A percentile compares a stretch with the other conserved stretches of the same genome.
Conservation (phyloP, 2,888 invertebrate genomes). For the Epinotia demarniana region DNA sequence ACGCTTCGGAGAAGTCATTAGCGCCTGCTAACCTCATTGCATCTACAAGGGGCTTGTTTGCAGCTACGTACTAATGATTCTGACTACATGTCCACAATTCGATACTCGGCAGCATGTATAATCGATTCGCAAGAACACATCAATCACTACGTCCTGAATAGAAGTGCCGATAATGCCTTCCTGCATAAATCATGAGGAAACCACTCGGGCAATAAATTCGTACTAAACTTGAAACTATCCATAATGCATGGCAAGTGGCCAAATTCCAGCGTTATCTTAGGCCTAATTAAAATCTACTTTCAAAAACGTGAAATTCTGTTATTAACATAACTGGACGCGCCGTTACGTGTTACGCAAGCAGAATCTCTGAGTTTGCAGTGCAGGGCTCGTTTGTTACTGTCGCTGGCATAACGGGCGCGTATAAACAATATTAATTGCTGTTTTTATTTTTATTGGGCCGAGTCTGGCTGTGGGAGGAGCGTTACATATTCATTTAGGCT, state of each 20-base stretch:
- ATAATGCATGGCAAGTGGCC: constrained; percentile 49
- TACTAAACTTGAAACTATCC: constrained; percentile 54
- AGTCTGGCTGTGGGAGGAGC: constrained; percentile 75
- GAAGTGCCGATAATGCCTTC: constrained; percentile 58
- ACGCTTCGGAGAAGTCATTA: constrained; percentile 27
- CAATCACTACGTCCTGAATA: constrained; percentile 52
- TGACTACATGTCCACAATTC: constrained; percentile 65
- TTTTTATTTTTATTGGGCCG: constrained; percentile 79
- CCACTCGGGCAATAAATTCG: constrained; percentile 60
- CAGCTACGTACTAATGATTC: constrained; percentile 52
- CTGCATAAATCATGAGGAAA: constrained; percentile 57
- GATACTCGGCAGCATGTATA: constrained; percentile 62
- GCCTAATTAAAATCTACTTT: constrained; percentile 74
- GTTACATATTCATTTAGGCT: constrained; percentile 81
- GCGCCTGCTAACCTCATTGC: constrained; percentile 16
- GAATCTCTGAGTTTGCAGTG: constrained; percentile 59
- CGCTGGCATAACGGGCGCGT: constrained; percentile 78
- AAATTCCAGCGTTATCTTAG: constrained; percentile 60
- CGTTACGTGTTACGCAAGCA: constrained; percentile 82
- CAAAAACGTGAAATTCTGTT: constrained; percentile 79
- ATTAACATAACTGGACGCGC: constrained; percentile 83
- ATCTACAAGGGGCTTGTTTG: constrained; percentile 5
- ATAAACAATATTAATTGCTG: constrained; percentile 81
- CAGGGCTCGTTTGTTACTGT: constrained; percentile 69
- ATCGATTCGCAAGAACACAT: constrained; percentile 63